A percentile compares a stretch with the other conserved stretches of the same genome.
Evolutionary conservation across 2,797 vertebrate genomes (phyloP).

Genomic region (Bovichtus diacanthus): DNA sequence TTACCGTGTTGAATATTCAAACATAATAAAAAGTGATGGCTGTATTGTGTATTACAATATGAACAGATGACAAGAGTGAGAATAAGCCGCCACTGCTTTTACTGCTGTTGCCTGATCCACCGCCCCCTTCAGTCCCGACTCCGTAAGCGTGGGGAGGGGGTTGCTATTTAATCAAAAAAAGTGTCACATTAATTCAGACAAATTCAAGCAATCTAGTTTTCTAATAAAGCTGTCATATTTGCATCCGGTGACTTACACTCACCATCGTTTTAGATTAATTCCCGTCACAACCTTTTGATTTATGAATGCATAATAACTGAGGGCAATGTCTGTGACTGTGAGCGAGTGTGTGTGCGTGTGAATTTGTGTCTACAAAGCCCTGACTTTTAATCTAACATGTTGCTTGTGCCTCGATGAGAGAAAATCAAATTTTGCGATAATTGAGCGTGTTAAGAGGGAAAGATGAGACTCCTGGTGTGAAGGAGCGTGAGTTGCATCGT

Average conservation of each 20-base stretch:
- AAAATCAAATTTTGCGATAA: constrained; percentile 68
- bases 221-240: constrained; percentile 85
- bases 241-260: constrained; percentile 80
- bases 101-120: constrained; percentile 32
- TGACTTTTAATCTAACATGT: constrained; percentile 73
- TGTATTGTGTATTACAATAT: neutral
- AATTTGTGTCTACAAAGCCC: constrained; percentile 38
- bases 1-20: no score
- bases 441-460: constrained; percentile 60
- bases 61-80: constrained; percentile 6
- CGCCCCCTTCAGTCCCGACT: constrained; percentile 15
- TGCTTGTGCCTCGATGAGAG: constrained; percentile 49
- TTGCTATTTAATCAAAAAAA: constrained; percentile 73
- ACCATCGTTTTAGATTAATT: constrained; percentile 80
- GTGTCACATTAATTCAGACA: constrained; percentile 84
- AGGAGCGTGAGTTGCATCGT: constrained; percentile 38
- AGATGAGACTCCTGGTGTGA: constrained; percentile 49
- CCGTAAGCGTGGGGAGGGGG: constrained; percentile 4
- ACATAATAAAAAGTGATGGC: no score
- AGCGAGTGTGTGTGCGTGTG: neutral
- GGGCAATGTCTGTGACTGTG: constrained; percentile 64
- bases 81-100: constrained; percentile 28
- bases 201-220: constrained; percentile 81
- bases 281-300: constrained; percentile 79
- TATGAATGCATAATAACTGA: constrained; percentile 79